phyloP scores from a whole-genome alignment of 2,113 vertebrate species.

The Gymnocephalus cernua region DNA sequence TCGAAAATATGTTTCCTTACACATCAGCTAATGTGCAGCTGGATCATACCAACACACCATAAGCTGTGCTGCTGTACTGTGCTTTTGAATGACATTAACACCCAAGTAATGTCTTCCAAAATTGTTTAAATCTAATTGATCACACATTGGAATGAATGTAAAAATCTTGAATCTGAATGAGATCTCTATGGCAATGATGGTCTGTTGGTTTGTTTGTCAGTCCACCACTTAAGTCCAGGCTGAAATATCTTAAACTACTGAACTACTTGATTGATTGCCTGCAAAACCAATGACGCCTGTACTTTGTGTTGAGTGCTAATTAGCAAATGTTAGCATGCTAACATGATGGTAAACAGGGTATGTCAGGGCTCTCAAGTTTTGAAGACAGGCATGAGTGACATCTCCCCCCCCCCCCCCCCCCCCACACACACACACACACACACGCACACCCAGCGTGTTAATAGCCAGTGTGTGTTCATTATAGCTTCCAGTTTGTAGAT shows the following conservation, averaged over 20 bases:
- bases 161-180: not conserved
- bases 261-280: too few relatives aligned
- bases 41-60: not conserved
- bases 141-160: not conserved
- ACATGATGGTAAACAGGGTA: not conserved
- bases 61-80: not conserved
- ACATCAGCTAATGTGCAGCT: not conserved
- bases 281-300: not conserved
- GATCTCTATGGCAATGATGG: too few relatives aligned
- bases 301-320: not conserved
- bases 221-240: not conserved
- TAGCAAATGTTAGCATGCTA: not conserved
- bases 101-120: not conserved
- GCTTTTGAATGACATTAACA: not conserved
- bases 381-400: too few relatives aligned
- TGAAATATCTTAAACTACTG: not conserved
- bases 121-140: slow-evolving; percentile 14
- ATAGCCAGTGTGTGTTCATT: too few relatives aligned
- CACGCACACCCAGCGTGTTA: too few relatives aligned
- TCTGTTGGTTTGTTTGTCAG: not conserved
- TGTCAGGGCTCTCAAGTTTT: too few relatives aligned
- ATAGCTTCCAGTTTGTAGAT: too few relatives aligned
- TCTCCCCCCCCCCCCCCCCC: too few relatives aligned
- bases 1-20: slow-evolving; percentile 3
- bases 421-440: too few relatives aligned